Percentiles rank a stretch among this genome's conserved stretches.
These are phyloP conservation scores for Alsophila aescularia DNA, from an alignment of 2,888 invertebrate genomes.

Conservation along the genomic window DNA sequence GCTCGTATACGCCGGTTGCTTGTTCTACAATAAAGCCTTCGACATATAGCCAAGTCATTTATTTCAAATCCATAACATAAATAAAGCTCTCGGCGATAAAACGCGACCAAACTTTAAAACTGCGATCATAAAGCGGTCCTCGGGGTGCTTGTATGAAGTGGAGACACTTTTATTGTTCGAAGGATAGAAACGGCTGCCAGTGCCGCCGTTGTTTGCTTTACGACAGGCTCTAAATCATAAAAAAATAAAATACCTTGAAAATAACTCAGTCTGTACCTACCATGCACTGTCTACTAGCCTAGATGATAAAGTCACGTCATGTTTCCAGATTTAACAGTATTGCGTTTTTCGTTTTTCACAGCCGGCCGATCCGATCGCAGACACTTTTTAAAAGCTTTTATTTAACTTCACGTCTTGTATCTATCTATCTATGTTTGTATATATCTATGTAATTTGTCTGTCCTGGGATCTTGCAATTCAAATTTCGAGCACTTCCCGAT, in stretches of 20 bases:
- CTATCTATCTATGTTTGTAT: too few relatives aligned
- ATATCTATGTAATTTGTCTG: too few relatives aligned
- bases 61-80: conserved; percentile 5
- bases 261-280: not conserved
- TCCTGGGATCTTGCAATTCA: too few relatives aligned
- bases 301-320: not conserved
- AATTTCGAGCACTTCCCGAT: too few relatives aligned
- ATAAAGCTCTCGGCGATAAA: conserved; percentile 5
- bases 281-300: not conserved
- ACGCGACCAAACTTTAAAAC: conserved; percentile 14
- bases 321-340: too few relatives aligned
- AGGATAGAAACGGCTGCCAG: conserved; percentile 8
- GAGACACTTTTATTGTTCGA: conserved; percentile 20
- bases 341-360: too few relatives aligned
- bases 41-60: not conserved
- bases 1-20: too few relatives aligned
- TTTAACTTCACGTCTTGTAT: too few relatives aligned
- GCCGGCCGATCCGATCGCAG: too few relatives aligned
- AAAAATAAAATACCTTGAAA: not conserved
- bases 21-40: too few relatives aligned
- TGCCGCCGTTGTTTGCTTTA: conserved; percentile 10
- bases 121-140: conserved; percentile 13
- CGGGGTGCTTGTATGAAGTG: conserved; percentile 7
- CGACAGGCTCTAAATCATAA: conserved; percentile 3
- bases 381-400: too few relatives aligned